phyloP scores from a whole-genome alignment of 2,888 invertebrate genomes.

The Cactoblastis cactorum region DNA sequence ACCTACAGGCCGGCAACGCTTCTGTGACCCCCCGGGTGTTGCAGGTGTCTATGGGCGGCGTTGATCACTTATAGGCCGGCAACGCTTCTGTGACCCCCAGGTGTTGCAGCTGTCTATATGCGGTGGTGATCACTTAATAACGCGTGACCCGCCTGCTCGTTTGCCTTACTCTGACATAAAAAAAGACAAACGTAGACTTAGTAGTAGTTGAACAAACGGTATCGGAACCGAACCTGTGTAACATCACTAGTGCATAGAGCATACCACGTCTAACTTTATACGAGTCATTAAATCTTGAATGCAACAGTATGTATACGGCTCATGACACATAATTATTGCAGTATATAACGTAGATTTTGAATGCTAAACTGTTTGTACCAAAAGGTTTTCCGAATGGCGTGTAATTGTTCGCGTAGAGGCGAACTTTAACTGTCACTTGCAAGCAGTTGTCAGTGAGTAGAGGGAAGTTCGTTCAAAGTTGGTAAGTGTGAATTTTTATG shows the following conservation, averaged over 20 bases:
- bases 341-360: conserved; percentile 5
- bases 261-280: conserved; percentile 20
- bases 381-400: conserved; percentile 2
- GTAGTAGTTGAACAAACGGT: no score
- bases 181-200: no score
- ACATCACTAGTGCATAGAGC: conserved; percentile 6
- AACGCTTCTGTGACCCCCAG: no score
- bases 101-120: no score
- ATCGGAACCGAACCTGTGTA: no score
- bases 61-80: no score
- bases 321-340: conserved; percentile 22
- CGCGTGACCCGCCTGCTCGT: no score
- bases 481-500: neutral
- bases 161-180: no score
- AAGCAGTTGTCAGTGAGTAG: neutral
- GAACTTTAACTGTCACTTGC: conserved; percentile 5
- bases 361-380: conserved; percentile 5
- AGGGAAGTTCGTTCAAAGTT: neutral
- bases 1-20: no score
- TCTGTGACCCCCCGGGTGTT: no score
- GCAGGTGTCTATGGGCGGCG: no score
- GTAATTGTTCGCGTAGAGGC: neutral
- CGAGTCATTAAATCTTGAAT: conserved; percentile 25
- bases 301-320: conserved; percentile 28
- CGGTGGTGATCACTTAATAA: no score